Conservation (phyloP, 1,140 invertebrate species). For the Neomicropteryx cornuta region DNA sequence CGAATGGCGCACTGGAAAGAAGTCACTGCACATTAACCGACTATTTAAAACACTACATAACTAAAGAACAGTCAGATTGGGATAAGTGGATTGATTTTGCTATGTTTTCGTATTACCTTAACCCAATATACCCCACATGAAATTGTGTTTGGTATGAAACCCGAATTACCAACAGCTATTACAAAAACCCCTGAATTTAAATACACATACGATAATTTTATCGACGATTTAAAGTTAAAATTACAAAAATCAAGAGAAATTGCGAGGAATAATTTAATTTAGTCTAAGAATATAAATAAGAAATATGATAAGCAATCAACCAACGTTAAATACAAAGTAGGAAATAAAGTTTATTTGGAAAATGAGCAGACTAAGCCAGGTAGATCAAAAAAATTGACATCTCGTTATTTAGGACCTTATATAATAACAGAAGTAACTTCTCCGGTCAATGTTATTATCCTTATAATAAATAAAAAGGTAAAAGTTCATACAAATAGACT, state of each 20-base stretch:
- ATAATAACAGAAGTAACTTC: slow-evolving; percentile 15
- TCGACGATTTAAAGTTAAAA: slow-evolving; percentile 19
- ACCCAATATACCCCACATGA: slow-evolving; percentile 20
- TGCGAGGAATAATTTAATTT: slow-evolving; percentile 17
- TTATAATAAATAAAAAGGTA: too few relatives aligned
- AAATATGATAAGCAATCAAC: too few relatives aligned
- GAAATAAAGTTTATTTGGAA: too few relatives aligned
- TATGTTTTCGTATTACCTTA: slow-evolving; percentile 22
- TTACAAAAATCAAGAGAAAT: slow-evolving; percentile 18
- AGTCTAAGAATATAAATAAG: neutral
- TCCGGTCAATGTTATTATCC: too few relatives aligned
- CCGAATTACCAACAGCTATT: slow-evolving; percentile 13
- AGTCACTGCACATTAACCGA: slow-evolving; percentile 25
- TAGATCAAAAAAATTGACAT: too few relatives aligned
- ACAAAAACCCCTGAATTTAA: slow-evolving; percentile 12
- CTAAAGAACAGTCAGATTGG: slow-evolving; percentile 24
- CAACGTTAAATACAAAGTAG: too few relatives aligned
- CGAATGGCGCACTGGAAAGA: slow-evolving; percentile 23
- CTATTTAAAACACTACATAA: slow-evolving; percentile 27
- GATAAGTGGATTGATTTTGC: slow-evolving; percentile 23
- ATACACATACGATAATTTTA: slow-evolving; percentile 22
- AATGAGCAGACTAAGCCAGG: too few relatives aligned
- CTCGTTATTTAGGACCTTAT: too few relatives aligned
- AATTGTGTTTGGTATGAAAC: slow-evolving; percentile 15
- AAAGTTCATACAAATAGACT: too few relatives aligned